Conservation (phyloP, 2,797 vertebrate genomes). For the Typhlichthys subterraneus region DNA sequence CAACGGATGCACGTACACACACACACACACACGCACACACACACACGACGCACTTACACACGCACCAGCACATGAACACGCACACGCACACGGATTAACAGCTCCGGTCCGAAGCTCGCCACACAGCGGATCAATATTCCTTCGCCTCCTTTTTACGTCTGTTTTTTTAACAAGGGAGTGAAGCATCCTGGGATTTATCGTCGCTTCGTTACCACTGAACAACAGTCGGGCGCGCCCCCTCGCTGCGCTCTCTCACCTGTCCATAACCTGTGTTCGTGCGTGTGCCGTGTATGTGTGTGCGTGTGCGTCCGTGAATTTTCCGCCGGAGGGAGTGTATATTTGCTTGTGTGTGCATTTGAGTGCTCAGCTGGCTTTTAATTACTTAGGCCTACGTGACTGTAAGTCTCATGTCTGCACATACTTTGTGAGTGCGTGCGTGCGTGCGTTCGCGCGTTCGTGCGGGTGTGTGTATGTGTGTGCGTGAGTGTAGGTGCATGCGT, state of each 20-base stretch:
- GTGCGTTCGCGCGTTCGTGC: constrained; percentile 15
- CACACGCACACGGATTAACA: constrained; percentile 69
- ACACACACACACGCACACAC: constrained; percentile 1
- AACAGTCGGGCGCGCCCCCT: constrained; percentile 48
- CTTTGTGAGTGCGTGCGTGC: background rate
- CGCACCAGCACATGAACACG: constrained; percentile 27
- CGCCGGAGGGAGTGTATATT: constrained; percentile 66
- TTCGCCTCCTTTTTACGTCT: constrained; percentile 35
- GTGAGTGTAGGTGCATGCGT: constrained; percentile 33
- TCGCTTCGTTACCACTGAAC: constrained; percentile 65
- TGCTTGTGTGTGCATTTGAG: constrained; percentile 57
- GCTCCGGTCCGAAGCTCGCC: constrained; percentile 59
- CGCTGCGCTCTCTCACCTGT: constrained; percentile 60
- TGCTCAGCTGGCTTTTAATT: constrained; percentile 64
- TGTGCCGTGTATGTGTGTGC: constrained; percentile 4
- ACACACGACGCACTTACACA: constrained; percentile 9
- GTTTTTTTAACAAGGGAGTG: constrained; percentile 55
- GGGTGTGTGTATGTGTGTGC: constrained; percentile 31
- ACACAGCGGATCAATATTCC: constrained; percentile 63
- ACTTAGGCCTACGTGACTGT: constrained; percentile 49
- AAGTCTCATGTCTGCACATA: constrained; percentile 25
- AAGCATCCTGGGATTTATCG: constrained; percentile 76
- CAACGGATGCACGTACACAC: constrained; percentile 18
- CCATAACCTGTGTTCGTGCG: constrained; percentile 51
- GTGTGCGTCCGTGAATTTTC: constrained; percentile 49